These are phyloP conservation scores for Varroa destructor DNA, from an alignment of 1,140 invertebrate species.

Conservation along the genomic window DNA sequence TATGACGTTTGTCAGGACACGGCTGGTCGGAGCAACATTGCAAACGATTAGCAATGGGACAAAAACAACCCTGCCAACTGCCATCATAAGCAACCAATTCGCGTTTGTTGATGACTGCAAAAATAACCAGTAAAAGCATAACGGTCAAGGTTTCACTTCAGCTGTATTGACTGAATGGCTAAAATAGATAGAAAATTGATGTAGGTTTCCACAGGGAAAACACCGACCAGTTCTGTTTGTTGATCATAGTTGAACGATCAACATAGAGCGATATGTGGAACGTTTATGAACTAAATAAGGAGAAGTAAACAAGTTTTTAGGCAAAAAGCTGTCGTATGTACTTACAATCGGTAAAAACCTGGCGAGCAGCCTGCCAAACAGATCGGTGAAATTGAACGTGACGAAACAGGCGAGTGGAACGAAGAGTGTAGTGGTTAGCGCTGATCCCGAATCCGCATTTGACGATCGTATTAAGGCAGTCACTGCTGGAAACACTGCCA, in stretches of 20 bases:
- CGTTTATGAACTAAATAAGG: neutral
- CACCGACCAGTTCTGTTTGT: too few species aligned
- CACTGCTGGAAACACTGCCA: conserved; percentile 67
- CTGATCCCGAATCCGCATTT: conserved; percentile 14
- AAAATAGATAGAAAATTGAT: neutral
- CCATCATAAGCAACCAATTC: conserved; percentile 43
- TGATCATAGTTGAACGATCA: too few species aligned
- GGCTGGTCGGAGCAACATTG: conserved; percentile 55
- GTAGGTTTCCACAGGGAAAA: too few species aligned
- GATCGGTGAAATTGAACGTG: conserved; percentile 74
- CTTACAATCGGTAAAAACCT: conserved; percentile 56
- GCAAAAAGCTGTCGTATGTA: conserved; percentile 29
- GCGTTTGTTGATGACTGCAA: neutral
- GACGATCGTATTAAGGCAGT: conserved; percentile 48
- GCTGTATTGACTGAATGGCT: neutral
- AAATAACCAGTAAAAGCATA: neutral
- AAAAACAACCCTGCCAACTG: conserved; percentile 54
- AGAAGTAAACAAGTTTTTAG: neutral
- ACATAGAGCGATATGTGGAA: too few species aligned
- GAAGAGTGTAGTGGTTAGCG: conserved; percentile 46
- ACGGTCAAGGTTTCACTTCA: too few species aligned
- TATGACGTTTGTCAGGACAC: conserved; percentile 49
- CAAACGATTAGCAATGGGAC: conserved; percentile 72
- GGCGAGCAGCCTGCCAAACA: conserved; percentile 62
- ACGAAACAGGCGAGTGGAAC: conserved; percentile 78